A percentile compares a stretch with the other conserved stretches of the same genome.
Conservation (phyloP, 2,797 vertebrate genomes). For the Mormyrus proboscirostris region DNA sequence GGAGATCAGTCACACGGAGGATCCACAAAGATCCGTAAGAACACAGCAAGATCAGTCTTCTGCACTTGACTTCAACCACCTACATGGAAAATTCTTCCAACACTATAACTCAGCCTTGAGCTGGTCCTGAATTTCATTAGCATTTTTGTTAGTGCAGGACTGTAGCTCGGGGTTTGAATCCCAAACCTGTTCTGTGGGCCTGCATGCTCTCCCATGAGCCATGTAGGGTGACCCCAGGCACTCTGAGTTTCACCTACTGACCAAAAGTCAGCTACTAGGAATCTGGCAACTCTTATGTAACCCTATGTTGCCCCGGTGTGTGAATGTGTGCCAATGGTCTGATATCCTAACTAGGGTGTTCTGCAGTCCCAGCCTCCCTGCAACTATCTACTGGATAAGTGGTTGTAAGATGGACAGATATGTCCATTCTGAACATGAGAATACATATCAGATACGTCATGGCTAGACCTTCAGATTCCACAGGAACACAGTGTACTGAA, state of each 20-base stretch:
- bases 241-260: not conserved
- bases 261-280: not conserved
- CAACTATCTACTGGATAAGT: not conserved
- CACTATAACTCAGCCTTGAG: not conserved
- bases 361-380: not conserved
- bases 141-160: not conserved
- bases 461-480: not conserved
- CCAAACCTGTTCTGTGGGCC: not conserved
- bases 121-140: not conserved
- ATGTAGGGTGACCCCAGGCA: not conserved
- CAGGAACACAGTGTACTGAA: not conserved
- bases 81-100: not conserved
- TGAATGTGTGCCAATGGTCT: not conserved
- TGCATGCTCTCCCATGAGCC: not conserved
- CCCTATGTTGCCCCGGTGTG: not conserved
- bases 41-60: not conserved
- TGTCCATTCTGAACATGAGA: not conserved
- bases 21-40: not conserved
- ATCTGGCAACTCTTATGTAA: too few species aligned
- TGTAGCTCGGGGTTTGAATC: not conserved
- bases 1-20: not conserved
- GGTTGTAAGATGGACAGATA: not conserved
- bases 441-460: not conserved
- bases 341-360: not conserved
- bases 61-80: not conserved